phyloP scores from a whole-genome alignment of 2,888 invertebrate species.

The Siphonodentalium dalli region DNA sequence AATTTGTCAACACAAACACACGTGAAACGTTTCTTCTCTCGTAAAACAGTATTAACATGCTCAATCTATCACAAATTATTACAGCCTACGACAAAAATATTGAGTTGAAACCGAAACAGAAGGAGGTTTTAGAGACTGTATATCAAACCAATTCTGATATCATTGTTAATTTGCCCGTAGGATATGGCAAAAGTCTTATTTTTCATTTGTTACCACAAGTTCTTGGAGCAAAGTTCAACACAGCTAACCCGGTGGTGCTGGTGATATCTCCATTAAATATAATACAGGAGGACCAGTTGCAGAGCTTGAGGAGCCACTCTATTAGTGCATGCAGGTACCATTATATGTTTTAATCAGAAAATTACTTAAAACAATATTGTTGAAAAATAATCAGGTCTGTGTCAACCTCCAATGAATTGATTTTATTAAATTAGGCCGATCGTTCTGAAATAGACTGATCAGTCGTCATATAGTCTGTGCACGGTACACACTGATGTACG shows the following conservation, averaged over 20 bases:
- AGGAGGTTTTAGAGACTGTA: slow-evolving; percentile 1
- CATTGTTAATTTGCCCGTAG: slow-evolving; percentile 17
- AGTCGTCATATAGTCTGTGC: too few species aligned
- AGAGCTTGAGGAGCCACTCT: slow-evolving; percentile 4
- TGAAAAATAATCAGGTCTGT: too few species aligned
- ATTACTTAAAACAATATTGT: too few species aligned
- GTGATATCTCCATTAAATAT: slow-evolving; percentile 18
- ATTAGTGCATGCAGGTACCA: slow-evolving; percentile 14
- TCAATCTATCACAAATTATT: not conserved
- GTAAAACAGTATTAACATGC: too few species aligned
- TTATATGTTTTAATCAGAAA: slow-evolving; percentile 6
- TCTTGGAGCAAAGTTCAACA: not conserved
- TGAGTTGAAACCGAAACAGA: not conserved
- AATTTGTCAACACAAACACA: too few species aligned
- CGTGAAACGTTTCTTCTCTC: too few species aligned
- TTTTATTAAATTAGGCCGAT: too few species aligned
- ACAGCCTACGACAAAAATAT: slow-evolving; percentile 2
- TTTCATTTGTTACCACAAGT: slow-evolving; percentile 15
- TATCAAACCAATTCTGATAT: not conserved
- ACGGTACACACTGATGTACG: too few species aligned
- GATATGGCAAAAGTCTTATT: slow-evolving; percentile 19
- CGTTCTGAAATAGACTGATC: too few species aligned
- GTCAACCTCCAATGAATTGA: too few species aligned
- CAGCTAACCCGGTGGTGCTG: slow-evolving; percentile 6
- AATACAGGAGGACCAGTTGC: slow-evolving; percentile 22